phyloP scores from a whole-genome alignment of 2,113 vertebrate genomes.

The Myrmecobius fasciatus region DNA sequence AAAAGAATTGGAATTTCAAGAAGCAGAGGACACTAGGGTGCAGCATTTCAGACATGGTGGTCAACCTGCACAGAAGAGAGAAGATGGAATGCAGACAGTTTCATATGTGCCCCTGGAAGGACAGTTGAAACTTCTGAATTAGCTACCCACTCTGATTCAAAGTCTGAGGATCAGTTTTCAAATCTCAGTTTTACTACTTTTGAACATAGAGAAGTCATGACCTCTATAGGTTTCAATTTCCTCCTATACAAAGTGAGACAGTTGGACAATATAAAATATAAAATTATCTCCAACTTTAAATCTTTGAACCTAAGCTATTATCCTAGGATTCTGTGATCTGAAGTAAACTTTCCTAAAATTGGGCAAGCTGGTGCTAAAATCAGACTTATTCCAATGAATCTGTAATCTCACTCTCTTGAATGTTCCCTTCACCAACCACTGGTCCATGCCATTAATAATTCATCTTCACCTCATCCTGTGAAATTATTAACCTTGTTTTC shows the following conservation, averaged over 20 bases:
- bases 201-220: neutral
- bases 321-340: neutral
- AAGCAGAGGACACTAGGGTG: neutral
- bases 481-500: neutral
- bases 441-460: neutral
- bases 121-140: neutral
- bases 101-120: neutral
- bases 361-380: neutral
- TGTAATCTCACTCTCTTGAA: neutral
- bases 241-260: neutral
- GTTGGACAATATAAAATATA: neutral
- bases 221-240: neutral
- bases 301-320: neutral
- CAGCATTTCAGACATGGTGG: neutral
- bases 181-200: neutral
- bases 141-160: neutral
- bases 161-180: neutral
- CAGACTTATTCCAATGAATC: neutral
- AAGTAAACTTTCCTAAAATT: neutral
- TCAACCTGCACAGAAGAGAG: neutral
- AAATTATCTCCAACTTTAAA: neutral
- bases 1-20: neutral
- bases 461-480: neutral
- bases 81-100: neutral
- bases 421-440: neutral